Evolutionary conservation across 2,113 vertebrate species (phyloP).

Genomic region (Mugil cephalus): DNA sequence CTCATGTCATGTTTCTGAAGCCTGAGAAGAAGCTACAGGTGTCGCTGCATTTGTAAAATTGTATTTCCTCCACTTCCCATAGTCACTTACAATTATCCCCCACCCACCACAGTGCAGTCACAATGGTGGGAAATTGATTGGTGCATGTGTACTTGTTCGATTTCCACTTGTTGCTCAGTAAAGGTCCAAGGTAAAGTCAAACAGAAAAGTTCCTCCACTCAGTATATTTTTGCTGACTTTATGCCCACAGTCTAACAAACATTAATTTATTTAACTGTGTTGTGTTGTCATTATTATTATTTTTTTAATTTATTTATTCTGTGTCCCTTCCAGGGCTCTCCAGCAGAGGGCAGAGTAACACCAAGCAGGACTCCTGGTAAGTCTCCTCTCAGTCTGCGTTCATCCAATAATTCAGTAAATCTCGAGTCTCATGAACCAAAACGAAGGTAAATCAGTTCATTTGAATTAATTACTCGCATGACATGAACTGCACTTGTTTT

Average conservation of each 20-base stretch:
- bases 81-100: no score
- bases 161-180: background rate
- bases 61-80: no score
- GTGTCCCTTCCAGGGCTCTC: slow-evolving; percentile 76
- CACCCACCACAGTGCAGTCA: no score
- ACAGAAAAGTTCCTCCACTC: background rate
- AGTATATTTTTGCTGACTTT: no score
- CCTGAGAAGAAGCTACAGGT: no score
- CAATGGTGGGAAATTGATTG: no score
- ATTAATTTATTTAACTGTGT: background rate
- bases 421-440: background rate
- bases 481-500: background rate
- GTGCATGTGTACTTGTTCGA: no score
- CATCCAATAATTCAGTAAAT: background rate
- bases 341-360: slow-evolving; percentile 80
- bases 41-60: no score
- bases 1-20: slow-evolving; percentile 5
- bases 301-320: background rate
- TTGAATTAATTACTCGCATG: background rate
- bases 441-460: background rate
- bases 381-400: slow-evolving; percentile 58
- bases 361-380: slow-evolving; percentile 69
- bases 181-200: background rate
- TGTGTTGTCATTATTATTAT: background rate
- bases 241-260: no score